Conservation (phyloP, 2,113 vertebrate species). For the Alligator sinensis region DNA sequence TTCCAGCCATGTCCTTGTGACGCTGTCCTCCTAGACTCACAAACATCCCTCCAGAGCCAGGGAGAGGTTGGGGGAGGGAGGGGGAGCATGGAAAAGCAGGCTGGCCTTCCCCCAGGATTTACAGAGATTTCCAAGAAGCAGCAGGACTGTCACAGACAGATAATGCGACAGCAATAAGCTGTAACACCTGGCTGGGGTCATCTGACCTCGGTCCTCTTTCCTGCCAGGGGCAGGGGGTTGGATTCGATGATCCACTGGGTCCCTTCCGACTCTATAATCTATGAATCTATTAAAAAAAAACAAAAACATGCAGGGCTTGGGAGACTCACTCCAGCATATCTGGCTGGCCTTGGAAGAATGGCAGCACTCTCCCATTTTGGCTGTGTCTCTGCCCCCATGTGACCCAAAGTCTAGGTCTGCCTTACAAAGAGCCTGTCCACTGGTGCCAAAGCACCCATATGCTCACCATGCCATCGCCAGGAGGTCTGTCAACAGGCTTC, state of each 20-base stretch:
- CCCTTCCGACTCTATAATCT: too few relatives aligned
- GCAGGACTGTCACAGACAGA: background rate
- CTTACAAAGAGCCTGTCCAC: background rate
- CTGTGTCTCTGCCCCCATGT: background rate
- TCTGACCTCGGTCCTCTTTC: too few relatives aligned
- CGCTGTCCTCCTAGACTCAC: background rate
- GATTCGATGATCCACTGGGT: too few relatives aligned
- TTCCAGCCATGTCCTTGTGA: background rate
- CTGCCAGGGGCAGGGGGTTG: too few relatives aligned
- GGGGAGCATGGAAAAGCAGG: background rate
- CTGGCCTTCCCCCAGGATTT: background rate
- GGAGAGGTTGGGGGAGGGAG: background rate
- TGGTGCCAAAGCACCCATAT: background rate
- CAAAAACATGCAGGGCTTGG: too few relatives aligned
- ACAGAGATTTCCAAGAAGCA: background rate
- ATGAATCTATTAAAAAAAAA: too few relatives aligned
- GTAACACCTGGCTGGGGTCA: background rate
- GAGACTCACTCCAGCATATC: background rate
- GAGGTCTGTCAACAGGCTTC: background rate
- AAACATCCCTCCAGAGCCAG: background rate
- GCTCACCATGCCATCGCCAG: background rate
- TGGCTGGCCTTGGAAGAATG: background rate
- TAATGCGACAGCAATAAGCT: background rate
- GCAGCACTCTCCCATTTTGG: background rate
- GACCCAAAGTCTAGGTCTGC: background rate